A percentile compares a stretch with the other conserved stretches of the same genome.
These are phyloP conservation scores for Heliconius aoede DNA, from an alignment of 2,888 invertebrate species.

Conservation along the genomic window DNA sequence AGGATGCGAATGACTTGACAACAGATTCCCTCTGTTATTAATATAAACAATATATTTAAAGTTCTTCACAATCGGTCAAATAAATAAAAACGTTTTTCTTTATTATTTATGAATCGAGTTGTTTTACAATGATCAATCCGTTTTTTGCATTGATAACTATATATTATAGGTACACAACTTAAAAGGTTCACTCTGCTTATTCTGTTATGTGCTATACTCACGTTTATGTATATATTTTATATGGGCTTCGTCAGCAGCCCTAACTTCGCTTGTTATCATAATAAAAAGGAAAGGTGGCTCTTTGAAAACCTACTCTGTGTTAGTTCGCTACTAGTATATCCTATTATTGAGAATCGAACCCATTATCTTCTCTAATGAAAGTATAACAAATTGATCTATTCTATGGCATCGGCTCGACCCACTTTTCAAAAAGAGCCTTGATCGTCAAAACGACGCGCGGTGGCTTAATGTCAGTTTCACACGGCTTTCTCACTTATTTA, in stretches of 20 bases:
- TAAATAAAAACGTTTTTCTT: too few relatives aligned
- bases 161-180: too few relatives aligned
- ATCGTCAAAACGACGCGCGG: not conserved
- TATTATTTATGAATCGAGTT: too few relatives aligned
- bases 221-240: too few relatives aligned
- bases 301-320: not conserved
- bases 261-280: not conserved
- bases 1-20: too few relatives aligned
- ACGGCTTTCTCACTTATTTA: not conserved
- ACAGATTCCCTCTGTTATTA: too few relatives aligned
- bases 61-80: too few relatives aligned
- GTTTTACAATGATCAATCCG: too few relatives aligned
- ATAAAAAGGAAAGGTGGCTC: not conserved
- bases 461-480: constrained; percentile 9
- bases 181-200: too few relatives aligned
- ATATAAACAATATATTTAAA: too few relatives aligned
- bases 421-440: constrained; percentile 8
- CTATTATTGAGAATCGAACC: not conserved
- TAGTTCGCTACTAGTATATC: not conserved
- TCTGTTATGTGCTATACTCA: too few relatives aligned
- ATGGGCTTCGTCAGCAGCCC: not conserved
- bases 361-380: not conserved
- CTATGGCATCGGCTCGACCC: not conserved
- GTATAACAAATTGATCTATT: not conserved
- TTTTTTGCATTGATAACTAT: too few relatives aligned